Evolutionary conservation across 2,113 vertebrate genomes (phyloP).

Genomic region (Rhinichthys klamathensis): DNA sequence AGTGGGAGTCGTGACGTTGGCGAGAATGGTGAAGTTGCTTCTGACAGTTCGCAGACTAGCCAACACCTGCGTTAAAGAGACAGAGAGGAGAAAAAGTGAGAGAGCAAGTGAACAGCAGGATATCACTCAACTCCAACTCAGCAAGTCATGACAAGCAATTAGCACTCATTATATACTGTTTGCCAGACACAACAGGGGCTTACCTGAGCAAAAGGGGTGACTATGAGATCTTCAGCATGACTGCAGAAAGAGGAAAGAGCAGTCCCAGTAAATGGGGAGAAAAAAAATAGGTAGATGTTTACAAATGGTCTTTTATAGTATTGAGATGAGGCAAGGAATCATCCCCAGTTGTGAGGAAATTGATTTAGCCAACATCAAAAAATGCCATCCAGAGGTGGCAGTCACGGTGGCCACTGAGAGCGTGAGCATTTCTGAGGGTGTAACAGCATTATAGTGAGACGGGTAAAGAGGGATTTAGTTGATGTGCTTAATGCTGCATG

Average conservation of each 20-base stretch:
- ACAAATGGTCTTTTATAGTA: constrained; percentile 1
- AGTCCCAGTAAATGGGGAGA: background rate
- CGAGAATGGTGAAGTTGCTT: constrained; percentile 94
- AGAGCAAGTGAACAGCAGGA: constrained; percentile 57
- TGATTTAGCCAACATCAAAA: constrained; percentile 10
- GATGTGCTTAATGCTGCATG: constrained; percentile 38
- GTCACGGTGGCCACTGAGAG: background rate
- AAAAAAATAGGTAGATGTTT: background rate
- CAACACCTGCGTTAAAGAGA: constrained; percentile 81
- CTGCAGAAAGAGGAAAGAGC: constrained; percentile 66
- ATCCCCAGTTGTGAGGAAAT: constrained; percentile 16
- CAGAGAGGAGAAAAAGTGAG: background rate
- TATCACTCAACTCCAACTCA: constrained; percentile 55
- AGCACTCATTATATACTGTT: constrained; percentile 43
- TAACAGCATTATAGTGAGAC: constrained; percentile 16
- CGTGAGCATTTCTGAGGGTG: background rate
- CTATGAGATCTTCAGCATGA: constrained; percentile 91
- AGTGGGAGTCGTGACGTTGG: constrained; percentile 88
- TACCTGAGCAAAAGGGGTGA: constrained; percentile 95
- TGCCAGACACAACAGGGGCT: constrained; percentile 35
- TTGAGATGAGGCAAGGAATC: background rate
- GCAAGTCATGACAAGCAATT: constrained; percentile 55
- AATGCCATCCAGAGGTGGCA: background rate
- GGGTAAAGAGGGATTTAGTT: constrained; percentile 37
- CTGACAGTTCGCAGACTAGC: constrained; percentile 92